Base-by-base conservation (phyloP, 2,888 invertebrate genomes). In the Aspidiotus destructor region DNA sequence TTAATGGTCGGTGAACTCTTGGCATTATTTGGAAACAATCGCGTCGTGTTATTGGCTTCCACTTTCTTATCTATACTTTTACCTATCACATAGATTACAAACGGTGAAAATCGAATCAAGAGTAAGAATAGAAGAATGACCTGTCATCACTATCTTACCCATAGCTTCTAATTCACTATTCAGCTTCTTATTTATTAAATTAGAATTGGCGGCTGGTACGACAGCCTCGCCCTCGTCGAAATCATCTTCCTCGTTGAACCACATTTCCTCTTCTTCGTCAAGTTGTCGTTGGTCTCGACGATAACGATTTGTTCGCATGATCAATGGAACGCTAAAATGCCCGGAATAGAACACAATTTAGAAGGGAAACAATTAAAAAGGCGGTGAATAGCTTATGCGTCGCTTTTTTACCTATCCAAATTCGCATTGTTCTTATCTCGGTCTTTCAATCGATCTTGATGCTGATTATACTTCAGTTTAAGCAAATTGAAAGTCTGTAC, bases 211-310 rank as follows among this genome's bases (percentile, higher is more conserved):
- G 15, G 77, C 77, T 41, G 79, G 77, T 48, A 78, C 77, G 48
- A 79, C 79, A 15, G 82, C 79, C 74, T 85, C 84, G 71, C 86
- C 89, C 75, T 93, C 92, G 71, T 91, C 88, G 72, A 89, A 86
- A 77, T 93, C 94, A 77, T 96, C 96, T 73, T 97, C 97, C 75
- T 95, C 94, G 77, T 95, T 94, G 79, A 97, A 97, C 96, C 96
- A 98, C 86, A 95, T 92, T 80, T 97, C 97, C 76, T 98, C 97
- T 74, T 97, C 97, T 76, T 97, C 96, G 73, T 98, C 97, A 75
- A 95, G 84, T 77, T 93, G 89, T 69, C 96, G 84, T 74, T 92
- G 91, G 80, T 97, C 96, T 72, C 95, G 85, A 72, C 96, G 83
- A 79, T 89, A 95, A 73, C 96, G 85, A 76, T 81, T 83, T 73